A percentile compares a stretch with the other conserved stretches of the same genome.
Conservation (phyloP, 2,113 vertebrate species). For the Loxodonta africana region DNA sequence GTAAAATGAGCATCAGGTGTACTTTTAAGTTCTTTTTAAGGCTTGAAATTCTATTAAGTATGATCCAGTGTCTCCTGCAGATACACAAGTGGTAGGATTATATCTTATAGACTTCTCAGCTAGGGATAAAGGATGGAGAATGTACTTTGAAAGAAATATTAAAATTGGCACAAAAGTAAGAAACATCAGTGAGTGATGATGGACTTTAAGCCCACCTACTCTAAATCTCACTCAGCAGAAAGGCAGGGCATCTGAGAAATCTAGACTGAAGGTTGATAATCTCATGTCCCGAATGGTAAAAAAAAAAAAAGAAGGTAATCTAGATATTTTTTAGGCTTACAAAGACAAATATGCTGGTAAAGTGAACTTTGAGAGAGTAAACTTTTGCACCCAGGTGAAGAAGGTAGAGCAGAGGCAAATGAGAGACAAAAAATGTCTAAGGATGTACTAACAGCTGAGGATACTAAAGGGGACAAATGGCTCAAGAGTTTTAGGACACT, state of each 20-base stretch:
- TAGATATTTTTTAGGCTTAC: neutral
- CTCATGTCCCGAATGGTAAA: neutral
- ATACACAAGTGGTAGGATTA: neutral
- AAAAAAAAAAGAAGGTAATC: neutral
- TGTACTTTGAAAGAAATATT: slow-evolving; percentile 48
- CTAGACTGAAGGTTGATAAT: neutral
- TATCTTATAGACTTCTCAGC: neutral
- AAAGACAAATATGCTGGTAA: neutral
- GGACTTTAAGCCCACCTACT: neutral
- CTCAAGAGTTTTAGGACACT: neutral
- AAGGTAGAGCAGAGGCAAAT: neutral
- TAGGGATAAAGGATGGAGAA: neutral
- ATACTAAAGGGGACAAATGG: neutral
- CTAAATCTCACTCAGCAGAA: slow-evolving; percentile 9
- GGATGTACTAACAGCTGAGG: neutral
- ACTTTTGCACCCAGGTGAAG: neutral
- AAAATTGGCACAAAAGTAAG: slow-evolving; percentile 46
- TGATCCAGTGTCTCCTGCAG: neutral
- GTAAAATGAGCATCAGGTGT: neutral
- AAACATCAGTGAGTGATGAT: neutral
- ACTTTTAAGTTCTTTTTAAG: neutral
- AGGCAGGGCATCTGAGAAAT: slow-evolving; percentile 1
- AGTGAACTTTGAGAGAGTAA: slow-evolving; percentile 1
- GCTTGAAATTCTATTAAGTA: neutral
- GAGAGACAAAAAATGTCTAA: slow-evolving; percentile 17